Percentiles rank a stretch among this genome's conserved stretches.
Conservation (phyloP, 1,140 invertebrate species). For the Pissodes strobi region DNA sequence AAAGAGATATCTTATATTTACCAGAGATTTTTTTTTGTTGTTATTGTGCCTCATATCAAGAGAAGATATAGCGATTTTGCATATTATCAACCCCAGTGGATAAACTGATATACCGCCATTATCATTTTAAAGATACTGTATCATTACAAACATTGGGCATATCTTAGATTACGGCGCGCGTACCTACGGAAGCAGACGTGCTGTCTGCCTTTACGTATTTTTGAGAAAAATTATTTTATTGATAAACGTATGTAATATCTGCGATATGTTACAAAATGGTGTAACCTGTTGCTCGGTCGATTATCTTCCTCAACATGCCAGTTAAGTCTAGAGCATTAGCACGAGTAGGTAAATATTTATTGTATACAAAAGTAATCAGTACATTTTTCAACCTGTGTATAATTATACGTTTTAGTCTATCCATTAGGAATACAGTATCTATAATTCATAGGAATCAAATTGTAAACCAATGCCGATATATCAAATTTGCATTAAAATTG, state of each 20-base stretch:
- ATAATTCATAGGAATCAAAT: too few species aligned
- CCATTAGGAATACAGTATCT: too few species aligned
- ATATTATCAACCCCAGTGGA: slow-evolving; percentile 32
- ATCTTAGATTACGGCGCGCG: slow-evolving; percentile 26
- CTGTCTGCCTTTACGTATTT: background rate
- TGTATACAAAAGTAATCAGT: background rate
- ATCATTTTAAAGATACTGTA: slow-evolving; percentile 26
- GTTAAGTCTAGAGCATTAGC: too few species aligned
- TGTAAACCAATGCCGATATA: too few species aligned
- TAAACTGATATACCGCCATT: slow-evolving; percentile 26
- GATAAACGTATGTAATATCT: background rate
- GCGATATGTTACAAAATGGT: too few species aligned
- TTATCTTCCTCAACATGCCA: too few species aligned
- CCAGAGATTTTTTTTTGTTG: slow-evolving; percentile 31
- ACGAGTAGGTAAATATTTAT: too few species aligned
- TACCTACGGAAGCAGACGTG: background rate
- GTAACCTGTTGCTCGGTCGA: too few species aligned
- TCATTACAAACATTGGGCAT: slow-evolving; percentile 23
- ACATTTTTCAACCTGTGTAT: too few species aligned
- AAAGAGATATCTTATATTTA: slow-evolving; percentile 34
- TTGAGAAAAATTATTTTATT: slow-evolving; percentile 1
- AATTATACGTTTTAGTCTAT: too few species aligned
- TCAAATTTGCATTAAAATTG: too few species aligned
- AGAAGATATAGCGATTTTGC: slow-evolving; percentile 19
- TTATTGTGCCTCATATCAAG: slow-evolving; percentile 15